Evolutionary conservation across 2,888 invertebrate genomes (phyloP), one percentile per base, ranked within the genome.

Genomic region (Galerucella nymphaeae): DNA sequence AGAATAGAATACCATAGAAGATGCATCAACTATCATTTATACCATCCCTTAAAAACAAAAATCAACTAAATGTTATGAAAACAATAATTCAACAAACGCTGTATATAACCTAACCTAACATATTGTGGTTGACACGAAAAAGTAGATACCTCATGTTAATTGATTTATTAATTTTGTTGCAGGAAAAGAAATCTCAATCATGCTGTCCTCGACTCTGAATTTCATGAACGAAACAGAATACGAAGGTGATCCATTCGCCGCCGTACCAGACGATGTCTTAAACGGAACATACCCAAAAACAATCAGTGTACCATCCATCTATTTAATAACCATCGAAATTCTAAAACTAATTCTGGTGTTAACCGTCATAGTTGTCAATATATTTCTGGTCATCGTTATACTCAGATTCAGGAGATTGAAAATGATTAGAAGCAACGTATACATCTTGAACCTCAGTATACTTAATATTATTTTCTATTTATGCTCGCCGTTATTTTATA

Each of bases 341-440:
- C 20, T 76, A 11, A 62, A 66, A 61, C 48, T 76, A 6, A 9
- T 70, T 9, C n/a, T 73, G 30, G 59, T 57, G 18, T 45, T 75
- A 2, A 64, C 68, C 9, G 74, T 70, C 14, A 42, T 75, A 38
- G 63, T 67, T 1, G 66, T 71, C n/a, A 57, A 68, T 14, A 66
- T 73, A 53, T 77, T 75, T 41, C 58, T 77, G 4, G 61, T 62
- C n/a, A 71, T 70, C 16, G 66, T 70, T 14, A 72, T 77, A 16
- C 63, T 67, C 11, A 70, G 72, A 50, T 74, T 75, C 20, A 66
- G 66, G 48, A 68, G 62, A 63, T 66, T 77, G 45, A 62, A 59
- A 18, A 13, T 65, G 4, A 16, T 66, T 18, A 50, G 71, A 59
- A 59, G 42, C 20, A 74, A 74, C 45, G 61, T 57, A n/a, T 75